Conservation (phyloP, 2,113 vertebrate genomes). For the Enhydra lutris region DNA sequence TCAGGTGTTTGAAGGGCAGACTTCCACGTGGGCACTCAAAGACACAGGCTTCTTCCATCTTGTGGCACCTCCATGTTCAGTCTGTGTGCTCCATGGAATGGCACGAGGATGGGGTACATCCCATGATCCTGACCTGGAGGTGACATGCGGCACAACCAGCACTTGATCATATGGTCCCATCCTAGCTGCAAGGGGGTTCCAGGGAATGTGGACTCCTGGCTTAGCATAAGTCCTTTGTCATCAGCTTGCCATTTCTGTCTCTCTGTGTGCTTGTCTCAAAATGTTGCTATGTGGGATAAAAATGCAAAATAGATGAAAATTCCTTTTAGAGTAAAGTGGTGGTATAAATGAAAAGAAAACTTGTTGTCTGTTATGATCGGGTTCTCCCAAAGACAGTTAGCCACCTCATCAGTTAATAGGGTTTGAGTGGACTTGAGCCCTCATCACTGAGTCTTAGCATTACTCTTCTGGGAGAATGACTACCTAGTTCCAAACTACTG, state of each 20-base stretch:
- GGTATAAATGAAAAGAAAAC: not conserved
- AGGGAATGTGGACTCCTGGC: not conserved
- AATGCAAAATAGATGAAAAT: not conserved
- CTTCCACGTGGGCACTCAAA: not conserved
- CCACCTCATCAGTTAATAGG: not conserved
- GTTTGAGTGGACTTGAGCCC: not conserved
- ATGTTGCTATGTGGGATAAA: slow-evolving; percentile 10
- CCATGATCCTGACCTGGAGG: not conserved
- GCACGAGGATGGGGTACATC: not conserved
- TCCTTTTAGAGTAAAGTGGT: not conserved
- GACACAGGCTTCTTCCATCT: not conserved
- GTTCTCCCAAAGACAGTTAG: not conserved
- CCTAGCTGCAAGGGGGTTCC: not conserved
- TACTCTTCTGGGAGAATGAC: not conserved
- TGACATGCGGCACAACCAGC: not conserved
- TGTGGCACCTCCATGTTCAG: not conserved
- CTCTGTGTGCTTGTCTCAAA: not conserved
- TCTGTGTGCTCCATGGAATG: not conserved
- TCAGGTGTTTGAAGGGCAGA: not conserved
- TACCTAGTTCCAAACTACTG: not conserved
- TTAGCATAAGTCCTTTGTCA: not conserved
- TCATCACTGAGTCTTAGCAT: not conserved
- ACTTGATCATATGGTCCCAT: not conserved
- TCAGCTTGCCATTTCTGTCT: not conserved
- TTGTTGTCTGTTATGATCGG: not conserved